Evolutionary conservation across 2,888 invertebrate genomes (phyloP), one percentile per base, ranked within the genome.

Genomic region (Apocheima hispidaria): DNA sequence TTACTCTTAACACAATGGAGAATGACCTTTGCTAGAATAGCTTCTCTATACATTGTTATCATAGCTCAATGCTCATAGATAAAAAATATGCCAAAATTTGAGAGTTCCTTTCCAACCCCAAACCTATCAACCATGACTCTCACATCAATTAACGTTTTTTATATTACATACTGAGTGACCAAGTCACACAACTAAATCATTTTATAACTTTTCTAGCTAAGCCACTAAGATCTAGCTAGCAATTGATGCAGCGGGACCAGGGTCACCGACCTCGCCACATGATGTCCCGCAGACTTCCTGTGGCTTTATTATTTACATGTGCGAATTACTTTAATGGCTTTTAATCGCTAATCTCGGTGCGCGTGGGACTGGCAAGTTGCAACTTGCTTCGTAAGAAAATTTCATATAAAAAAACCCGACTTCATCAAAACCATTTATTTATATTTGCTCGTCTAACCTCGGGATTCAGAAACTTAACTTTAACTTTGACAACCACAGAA

Each of bases 251-350:
- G 35, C 70, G 51, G 49, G 6, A 26, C 26, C 10, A 61, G 68
- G 83, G 79, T 84, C 83, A 69, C 60, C 62, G 84, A 82, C 83
- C 78, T 59, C 60, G 68, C 79, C 87, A 87, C 77, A 82, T 87
- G 88, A 83, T 80, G 71, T 65, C 70, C 58, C 69, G 65, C 20
- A 77, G 78, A 81, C 86, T 84, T 87, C 87, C 85, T 84, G 82
- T 74, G 78, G 61, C 59, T 79, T 60, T 79, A 74, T 77, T 78
- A 81, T 81, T 82, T 82, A 75, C 83, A 84, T 84, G 79, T 84
- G 84, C 78, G 66, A 80, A 78, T 78, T 70, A 74, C 71, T 73
- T 74, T 80, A 75, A 74, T 75, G 71, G 73, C n/a, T 70, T 72
- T 71, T 71, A 70, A 70, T 62, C 26, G 69, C 63, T 79, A 75